Conservation (phyloP, 1,140 invertebrate genomes). For the Zaprionus lachaisei region DNA sequence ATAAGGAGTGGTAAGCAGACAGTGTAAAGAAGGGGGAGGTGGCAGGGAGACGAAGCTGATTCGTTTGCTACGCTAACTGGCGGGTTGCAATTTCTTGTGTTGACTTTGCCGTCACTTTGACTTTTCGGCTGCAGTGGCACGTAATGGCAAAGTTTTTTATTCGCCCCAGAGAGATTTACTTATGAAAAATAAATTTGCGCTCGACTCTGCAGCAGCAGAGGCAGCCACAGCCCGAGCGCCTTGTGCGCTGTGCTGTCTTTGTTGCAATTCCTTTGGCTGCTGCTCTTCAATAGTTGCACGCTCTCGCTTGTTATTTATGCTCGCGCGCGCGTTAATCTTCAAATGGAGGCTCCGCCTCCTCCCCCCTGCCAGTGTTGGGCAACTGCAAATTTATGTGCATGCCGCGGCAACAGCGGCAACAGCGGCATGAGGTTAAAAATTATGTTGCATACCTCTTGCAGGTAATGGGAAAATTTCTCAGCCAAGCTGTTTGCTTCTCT, state of each 20-base stretch:
- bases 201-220: constrained; percentile 22
- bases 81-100: constrained; percentile 66
- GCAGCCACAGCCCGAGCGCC: background rate
- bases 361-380: constrained; percentile 30
- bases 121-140: constrained; percentile 54
- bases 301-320: constrained; percentile 63
- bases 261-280: constrained; percentile 22
- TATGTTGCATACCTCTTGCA: constrained; percentile 53
- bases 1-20: background rate
- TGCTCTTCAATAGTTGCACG: constrained; percentile 55
- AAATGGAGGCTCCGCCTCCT: constrained; percentile 35
- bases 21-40: background rate
- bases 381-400: constrained; percentile 59
- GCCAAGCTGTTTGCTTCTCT: constrained; percentile 26
- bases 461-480: constrained; percentile 51
- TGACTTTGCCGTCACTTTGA: constrained; percentile 65
- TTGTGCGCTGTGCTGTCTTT: constrained; percentile 16
- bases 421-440: constrained; percentile 57
- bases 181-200: constrained; percentile 70
- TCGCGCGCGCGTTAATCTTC: constrained; percentile 55
- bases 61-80: constrained; percentile 25
- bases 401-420: constrained; percentile 28
- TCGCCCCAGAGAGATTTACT: constrained; percentile 52
- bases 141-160: constrained; percentile 51
- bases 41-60: background rate